phyloP scores from a whole-genome alignment of 2,888 invertebrate species.

The Sminthurinus aureus region DNA sequence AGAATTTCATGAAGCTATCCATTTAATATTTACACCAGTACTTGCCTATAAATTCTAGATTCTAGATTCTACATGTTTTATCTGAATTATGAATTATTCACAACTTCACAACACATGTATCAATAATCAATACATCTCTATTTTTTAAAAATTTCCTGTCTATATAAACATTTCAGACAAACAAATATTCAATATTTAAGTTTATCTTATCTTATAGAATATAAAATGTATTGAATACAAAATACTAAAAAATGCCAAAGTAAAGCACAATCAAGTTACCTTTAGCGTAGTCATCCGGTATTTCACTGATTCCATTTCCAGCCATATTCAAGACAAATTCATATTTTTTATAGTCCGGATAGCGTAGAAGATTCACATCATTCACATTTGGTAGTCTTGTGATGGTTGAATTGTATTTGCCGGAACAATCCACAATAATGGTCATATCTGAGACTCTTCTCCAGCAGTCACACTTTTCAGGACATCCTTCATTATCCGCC shows the following conservation, averaged over 20 bases:
- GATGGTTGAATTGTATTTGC: not conserved
- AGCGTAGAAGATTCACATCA: not conserved
- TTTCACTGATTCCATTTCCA: slow-evolving; percentile 45
- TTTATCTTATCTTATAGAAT: no score
- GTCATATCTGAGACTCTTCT: slow-evolving; percentile 50
- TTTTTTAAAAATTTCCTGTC: no score
- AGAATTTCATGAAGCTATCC: no score
- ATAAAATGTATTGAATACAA: not conserved
- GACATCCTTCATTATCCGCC: slow-evolving; percentile 45
- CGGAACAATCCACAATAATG: slow-evolving; percentile 49
- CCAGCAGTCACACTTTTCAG: slow-evolving; percentile 49
- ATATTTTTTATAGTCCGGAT: slow-evolving; percentile 31
- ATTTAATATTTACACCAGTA: no score
- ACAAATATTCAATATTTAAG: not conserved
- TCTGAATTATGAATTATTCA: no score
- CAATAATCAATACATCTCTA: no score
- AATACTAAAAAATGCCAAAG: not conserved
- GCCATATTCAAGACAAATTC: slow-evolving; percentile 46
- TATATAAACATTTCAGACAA: not conserved
- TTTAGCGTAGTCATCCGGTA: slow-evolving; percentile 41
- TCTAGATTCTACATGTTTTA: no score
- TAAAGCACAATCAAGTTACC: slow-evolving; percentile 26
- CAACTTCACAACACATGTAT: no score
- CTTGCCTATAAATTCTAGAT: no score
- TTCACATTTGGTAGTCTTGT: slow-evolving; percentile 23